Evolutionary conservation across 2,797 vertebrate genomes (phyloP).

Genomic region (Mormyrops attenuatus): DNA sequence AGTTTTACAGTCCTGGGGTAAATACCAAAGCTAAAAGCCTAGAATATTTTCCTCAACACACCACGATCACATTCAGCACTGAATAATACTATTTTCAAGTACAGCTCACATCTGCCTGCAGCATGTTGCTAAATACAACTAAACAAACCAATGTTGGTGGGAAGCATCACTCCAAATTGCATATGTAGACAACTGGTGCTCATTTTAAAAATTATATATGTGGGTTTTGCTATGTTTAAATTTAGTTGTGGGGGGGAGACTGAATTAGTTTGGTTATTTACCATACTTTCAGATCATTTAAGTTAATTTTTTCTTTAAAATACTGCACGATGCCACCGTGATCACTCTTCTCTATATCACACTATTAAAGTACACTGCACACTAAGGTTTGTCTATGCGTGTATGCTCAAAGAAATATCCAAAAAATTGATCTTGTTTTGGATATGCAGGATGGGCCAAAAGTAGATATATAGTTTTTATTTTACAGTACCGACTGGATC

Average conservation of each 20-base stretch:
- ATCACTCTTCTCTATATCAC: neutral
- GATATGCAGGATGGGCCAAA: neutral
- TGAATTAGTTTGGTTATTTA: neutral
- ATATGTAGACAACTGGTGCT: neutral
- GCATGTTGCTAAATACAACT: neutral
- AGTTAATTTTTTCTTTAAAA: neutral
- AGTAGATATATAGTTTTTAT: neutral
- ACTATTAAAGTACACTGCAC: neutral
- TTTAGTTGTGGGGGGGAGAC: neutral
- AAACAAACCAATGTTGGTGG: neutral
- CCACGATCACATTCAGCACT: neutral
- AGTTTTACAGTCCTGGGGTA: neutral
- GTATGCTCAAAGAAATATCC: neutral
- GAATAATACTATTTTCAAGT: neutral
- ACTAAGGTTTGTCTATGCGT: neutral
- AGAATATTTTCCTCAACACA: neutral
- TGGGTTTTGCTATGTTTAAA: neutral
- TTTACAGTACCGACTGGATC: neutral
- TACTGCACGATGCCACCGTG: neutral
- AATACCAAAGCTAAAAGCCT: neutral
- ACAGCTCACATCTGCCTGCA: neutral
- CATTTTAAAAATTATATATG: neutral
- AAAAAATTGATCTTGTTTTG: neutral
- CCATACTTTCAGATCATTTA: neutral
- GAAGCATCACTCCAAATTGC: neutral